Conservation (phyloP, 2,797 vertebrate genomes). For the Pangasius mekongensis region DNA sequence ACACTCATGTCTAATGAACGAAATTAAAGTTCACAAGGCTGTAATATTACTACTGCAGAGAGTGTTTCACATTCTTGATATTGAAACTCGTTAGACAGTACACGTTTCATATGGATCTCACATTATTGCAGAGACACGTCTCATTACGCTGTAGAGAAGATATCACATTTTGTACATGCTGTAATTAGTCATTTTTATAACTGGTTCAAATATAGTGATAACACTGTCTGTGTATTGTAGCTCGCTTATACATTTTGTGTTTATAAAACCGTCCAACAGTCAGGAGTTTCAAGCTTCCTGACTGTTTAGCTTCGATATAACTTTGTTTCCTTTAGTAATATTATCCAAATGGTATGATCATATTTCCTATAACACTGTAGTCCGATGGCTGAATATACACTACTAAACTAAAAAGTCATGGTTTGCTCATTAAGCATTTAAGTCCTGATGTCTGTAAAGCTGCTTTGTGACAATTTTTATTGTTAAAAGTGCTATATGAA, state of each 20-base stretch:
- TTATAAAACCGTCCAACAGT: not conserved
- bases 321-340: not conserved
- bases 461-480: too few relatives aligned
- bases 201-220: not conserved
- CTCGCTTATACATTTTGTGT: not conserved
- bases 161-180: not conserved
- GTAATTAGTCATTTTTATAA: not conserved
- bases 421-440: not conserved
- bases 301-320: not conserved
- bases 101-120: not conserved
- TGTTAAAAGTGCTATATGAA: not conserved
- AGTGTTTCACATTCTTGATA: not conserved
- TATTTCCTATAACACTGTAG: not conserved
- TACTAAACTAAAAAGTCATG: not conserved
- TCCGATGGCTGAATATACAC: not conserved
- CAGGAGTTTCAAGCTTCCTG: not conserved
- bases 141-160: not conserved
- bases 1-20: not conserved
- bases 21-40: not conserved
- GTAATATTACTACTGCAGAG: not conserved
- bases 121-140: not conserved
- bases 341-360: not conserved
- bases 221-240: not conserved
- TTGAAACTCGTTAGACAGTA: not conserved
- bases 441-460: not conserved